Evolutionary conservation across 2,113 vertebrate species (phyloP), one percentile per base, ranked within the genome.

Genomic region (Semnornis frantzii): DNA sequence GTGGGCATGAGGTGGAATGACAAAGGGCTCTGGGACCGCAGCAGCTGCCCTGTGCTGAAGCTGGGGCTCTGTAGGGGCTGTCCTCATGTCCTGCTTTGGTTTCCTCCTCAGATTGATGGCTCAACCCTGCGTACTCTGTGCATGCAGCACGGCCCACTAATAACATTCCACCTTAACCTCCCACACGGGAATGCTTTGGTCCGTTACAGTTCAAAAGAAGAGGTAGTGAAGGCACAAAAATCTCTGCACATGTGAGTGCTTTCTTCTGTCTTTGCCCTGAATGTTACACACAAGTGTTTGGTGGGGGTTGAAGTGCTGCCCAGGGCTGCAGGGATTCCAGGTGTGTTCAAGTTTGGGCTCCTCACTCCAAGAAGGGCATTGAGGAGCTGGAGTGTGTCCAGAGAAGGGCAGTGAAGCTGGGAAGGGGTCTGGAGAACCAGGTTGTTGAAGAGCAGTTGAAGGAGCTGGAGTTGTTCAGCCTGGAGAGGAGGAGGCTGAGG

Each of bases 131-230:
- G 98, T 79, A 99, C 99, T n/a, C 98, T 99, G 98, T 99, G 99
- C 98, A 99, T 99, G 99, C 99, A 99, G 98, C 99, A 99, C 62
- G 99, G 99, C 89, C 99, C 99, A 48, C 98, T 99, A 95, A 99
- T 99, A 96, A 99, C 99, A 99, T 99, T 99, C 99, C 99, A 99
- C 98, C 99, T 99, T 97, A 99, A 99, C 98, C 99, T 99, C 98
- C 99, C 99, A 27, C 99, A 99, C 15, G 99, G 99, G 87, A 99
- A 98, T 72, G 99, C 99, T 84, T 98, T 99, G 96, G 99, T 99
- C 96, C 99, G 99, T 96, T 99, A 99, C 98, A 99, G 98, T 98
- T 99, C 99, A 92, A 99, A 99, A 97, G 99, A 99, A 96, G 99
- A 99, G 98, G 99, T 99, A 86, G 98, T 98, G 96, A 99, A 99